These are phyloP conservation scores for Hemibagrus guttatus DNA, from an alignment of 2,797 vertebrate species.

Conservation along the genomic window DNA sequence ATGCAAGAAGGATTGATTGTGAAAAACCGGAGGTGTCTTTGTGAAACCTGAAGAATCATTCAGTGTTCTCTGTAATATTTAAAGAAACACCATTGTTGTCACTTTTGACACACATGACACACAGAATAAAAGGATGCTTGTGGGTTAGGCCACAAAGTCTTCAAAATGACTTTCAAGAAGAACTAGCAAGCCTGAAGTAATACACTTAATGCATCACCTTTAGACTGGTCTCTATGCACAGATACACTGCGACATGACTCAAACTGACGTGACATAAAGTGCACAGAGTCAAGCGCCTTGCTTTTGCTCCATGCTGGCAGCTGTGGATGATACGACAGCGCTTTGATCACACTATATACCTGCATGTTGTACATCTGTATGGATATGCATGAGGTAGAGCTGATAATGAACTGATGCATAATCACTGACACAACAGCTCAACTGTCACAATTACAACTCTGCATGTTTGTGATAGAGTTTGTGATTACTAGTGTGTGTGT, in stretches of 20 bases:
- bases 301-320: neutral
- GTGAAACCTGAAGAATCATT: neutral
- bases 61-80: neutral
- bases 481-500: constrained; percentile 34
- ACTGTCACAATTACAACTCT: constrained; percentile 51
- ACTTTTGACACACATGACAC: neutral
- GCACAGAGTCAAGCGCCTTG: neutral
- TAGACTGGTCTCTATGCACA: too few species aligned
- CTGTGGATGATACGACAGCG: neutral
- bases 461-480: constrained; percentile 20
- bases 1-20: neutral
- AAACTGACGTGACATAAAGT: too few species aligned
- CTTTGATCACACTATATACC: neutral
- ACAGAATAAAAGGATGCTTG: neutral
- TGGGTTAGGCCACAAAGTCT: neutral
- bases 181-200: neutral
- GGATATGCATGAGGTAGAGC: constrained; percentile 14
- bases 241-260: too few species aligned
- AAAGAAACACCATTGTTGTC: neutral
- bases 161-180: neutral
- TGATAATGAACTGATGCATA: constrained; percentile 19
- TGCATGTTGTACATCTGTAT: neutral
- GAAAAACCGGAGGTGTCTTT: neutral
- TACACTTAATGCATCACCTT: neutral
- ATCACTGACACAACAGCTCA: constrained; percentile 26